Percentiles rank a stretch among this genome's conserved stretches.
These are phyloP conservation scores for Caenorhabditis sp. DNA, from an alignment of 2,888 invertebrate genomes.

Conservation along the genomic window DNA sequence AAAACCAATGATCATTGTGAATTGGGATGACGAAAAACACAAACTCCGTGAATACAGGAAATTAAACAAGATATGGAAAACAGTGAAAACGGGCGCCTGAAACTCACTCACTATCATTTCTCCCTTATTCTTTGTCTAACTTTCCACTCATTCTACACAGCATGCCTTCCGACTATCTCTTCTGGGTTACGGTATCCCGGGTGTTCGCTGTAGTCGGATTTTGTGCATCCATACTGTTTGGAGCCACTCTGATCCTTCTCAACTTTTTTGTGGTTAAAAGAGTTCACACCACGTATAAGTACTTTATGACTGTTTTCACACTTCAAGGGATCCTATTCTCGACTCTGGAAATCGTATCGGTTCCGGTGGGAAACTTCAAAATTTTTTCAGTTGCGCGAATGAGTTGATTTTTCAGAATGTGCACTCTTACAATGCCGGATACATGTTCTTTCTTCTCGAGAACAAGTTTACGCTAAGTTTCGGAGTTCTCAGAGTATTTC, in stretches of 20 bases:
- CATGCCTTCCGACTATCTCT: slow-evolving; percentile 5
- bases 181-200: neutral
- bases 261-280: slow-evolving; percentile 7
- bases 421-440: slow-evolving; percentile 7
- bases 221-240: slow-evolving; percentile 9
- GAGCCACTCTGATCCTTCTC: neutral
- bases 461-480: neutral
- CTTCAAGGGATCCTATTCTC: slow-evolving; percentile 1
- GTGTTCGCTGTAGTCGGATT: neutral
- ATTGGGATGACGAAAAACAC: no score
- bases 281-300: neutral
- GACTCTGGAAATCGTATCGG: neutral
- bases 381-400: neutral
- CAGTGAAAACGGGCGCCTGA: neutral
- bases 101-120: no score
- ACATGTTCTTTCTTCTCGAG: slow-evolving; percentile 10
- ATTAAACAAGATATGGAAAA: neutral
- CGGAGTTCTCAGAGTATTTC: neutral
- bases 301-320: slow-evolving; percentile 17
- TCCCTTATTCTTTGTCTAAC: no score
- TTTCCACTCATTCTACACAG: no score
- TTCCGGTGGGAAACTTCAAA: neutral
- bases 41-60: no score
- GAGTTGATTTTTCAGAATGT: neutral
- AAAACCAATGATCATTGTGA: no score